Evolutionary conservation across 2,797 vertebrate species (phyloP), one percentile per base, ranked within the genome.

Genomic region (Poeciliopsis infans): DNA sequence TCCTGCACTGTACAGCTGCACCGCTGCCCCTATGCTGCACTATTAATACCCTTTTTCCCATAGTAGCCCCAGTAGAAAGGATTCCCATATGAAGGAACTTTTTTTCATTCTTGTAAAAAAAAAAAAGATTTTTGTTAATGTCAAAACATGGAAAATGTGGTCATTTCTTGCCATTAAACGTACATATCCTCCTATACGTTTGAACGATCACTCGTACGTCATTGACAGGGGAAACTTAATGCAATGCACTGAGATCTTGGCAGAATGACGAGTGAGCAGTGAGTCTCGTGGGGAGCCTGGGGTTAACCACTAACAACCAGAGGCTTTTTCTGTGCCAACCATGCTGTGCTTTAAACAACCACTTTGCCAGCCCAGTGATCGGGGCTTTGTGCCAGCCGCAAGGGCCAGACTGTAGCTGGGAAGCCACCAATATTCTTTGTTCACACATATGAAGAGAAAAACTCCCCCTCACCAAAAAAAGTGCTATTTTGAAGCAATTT

Each of bases 261-360:
- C 90, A 88, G 81, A 31, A 84, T 89, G 90, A 92, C 77, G 75
- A 83, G 78, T 79, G 84, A 92, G 87, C 82, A 82, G 87, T 41
- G 72, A 83, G 76, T 80, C 85, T 83, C 76, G 51, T 77, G 82
- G 90, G 90, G 91, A 90, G 75, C 73, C 77, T 70, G 69, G 89
- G 92, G 93, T 93, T 94, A 93, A 94, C 94, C 95, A 85, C 94
- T 92, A 92, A 93, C 85, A 86, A 88, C 88, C 86, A 81, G 76
- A 82, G 87, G 85, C 86, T 89, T 93, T 39, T 92, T 89, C 93
- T 91, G 71, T 51, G 68, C 85, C 61, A 90, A 92, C 92, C 93
- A 76, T 80, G 69, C 87, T 80, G 85, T 28, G 78, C 88, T 92
- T 90, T 91, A 90, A 91, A 88, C 86, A 77, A 82, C 87, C 68